A percentile compares a stretch with the other conserved stretches of the same genome.
phyloP scores from a whole-genome alignment of 2,888 invertebrate species.

The Allolobophora icterica region DNA sequence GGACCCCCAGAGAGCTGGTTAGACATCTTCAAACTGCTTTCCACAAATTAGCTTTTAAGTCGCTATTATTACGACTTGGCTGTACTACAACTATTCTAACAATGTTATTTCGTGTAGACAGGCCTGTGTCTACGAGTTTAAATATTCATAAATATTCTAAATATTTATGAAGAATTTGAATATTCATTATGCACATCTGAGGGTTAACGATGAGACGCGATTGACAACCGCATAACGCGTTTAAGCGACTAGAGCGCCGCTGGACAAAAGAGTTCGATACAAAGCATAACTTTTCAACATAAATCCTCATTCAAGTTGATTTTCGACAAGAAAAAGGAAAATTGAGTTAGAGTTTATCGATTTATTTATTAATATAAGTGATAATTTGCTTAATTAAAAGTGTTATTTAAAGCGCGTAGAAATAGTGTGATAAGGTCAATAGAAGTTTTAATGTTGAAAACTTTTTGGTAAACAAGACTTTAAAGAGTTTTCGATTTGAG shows the following conservation, averaged over 20 bases:
- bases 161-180: not conserved
- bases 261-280: not conserved
- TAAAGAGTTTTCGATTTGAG: not conserved
- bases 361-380: not conserved
- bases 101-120: too few relatives aligned
- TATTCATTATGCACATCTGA: not conserved
- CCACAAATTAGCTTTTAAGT: too few relatives aligned
- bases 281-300: not conserved
- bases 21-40: too few relatives aligned
- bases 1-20: too few relatives aligned
- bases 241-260: not conserved
- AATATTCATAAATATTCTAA: not conserved
- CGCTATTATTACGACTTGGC: too few relatives aligned
- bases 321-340: not conserved
- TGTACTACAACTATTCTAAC: too few relatives aligned
- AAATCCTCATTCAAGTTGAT: not conserved
- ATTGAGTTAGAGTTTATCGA: not conserved
- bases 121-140: too few relatives aligned
- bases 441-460: not conserved
- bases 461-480: slow-evolving; percentile 7
- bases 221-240: not conserved
- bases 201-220: not conserved
- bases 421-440: not conserved
- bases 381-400: not conserved
- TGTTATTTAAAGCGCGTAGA: not conserved